Evolutionary conservation across 2,888 invertebrate genomes (phyloP).

Genomic region (Campopleginae sp.): DNA sequence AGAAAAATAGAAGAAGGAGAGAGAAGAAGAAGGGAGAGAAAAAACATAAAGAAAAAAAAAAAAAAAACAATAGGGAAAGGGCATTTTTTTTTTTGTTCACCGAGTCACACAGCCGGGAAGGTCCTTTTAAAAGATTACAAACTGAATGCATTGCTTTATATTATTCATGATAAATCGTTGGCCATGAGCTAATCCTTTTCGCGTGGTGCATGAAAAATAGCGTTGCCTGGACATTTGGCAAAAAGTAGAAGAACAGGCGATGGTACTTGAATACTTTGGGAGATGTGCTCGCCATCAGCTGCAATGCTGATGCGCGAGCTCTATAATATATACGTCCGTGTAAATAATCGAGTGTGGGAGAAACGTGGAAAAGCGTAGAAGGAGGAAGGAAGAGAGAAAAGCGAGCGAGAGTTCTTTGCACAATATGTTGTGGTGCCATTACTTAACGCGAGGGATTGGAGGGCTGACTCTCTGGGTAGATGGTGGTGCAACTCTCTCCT

Average conservation of each 20-base stretch:
- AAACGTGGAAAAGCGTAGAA: constrained; percentile 4
- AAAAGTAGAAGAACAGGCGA: constrained; percentile 11
- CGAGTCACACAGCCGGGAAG: too few species aligned
- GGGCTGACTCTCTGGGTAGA: constrained; percentile 45
- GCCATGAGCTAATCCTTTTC: constrained; percentile 10
- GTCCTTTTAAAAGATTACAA: constrained; percentile 20
- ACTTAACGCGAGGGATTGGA: constrained; percentile 75
- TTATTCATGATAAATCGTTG: background rate
- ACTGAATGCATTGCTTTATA: constrained; percentile 7
- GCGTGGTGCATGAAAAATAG: constrained; percentile 4
- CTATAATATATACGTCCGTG: constrained; percentile 45
- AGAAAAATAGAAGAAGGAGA: background rate
- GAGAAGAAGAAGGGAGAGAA: background rate
- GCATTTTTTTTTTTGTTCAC: background rate
- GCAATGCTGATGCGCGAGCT: constrained; percentile 40
- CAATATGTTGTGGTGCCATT: constrained; percentile 82
- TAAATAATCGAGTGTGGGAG: constrained; percentile 61
- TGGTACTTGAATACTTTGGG: constrained; percentile 29
- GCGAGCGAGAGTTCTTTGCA: constrained; percentile 78
- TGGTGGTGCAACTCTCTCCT: constrained; percentile 58
- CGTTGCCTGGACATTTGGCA: background rate
- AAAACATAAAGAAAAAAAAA: background rate
- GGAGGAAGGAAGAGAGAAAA: constrained; percentile 69
- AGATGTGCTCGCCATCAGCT: constrained; percentile 36
- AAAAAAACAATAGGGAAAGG: background rate